These are phyloP conservation scores for Amphipoea lucens DNA, from an alignment of 2,888 invertebrate genomes.

Conservation along the genomic window DNA sequence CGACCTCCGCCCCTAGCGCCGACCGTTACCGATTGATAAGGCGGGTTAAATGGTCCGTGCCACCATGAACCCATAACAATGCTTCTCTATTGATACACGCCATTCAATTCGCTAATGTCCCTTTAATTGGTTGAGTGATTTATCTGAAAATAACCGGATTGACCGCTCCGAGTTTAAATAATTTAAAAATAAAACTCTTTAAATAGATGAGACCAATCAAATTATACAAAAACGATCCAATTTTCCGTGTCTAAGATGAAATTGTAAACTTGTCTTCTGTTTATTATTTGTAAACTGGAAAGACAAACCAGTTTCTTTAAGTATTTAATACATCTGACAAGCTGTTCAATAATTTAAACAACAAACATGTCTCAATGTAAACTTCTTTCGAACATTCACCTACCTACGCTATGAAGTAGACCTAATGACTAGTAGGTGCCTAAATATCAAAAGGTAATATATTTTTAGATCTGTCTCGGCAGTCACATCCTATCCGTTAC, in stretches of 20 bases:
- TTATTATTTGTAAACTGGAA: constrained; percentile 29
- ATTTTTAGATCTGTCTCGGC: constrained; percentile 50
- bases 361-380: constrained; percentile 30
- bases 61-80: constrained; percentile 81
- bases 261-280: constrained; percentile 24
- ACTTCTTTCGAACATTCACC: constrained; percentile 6
- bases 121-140: constrained; percentile 88
- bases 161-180: constrained; percentile 63
- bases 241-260: constrained; percentile 13
- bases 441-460: constrained; percentile 55
- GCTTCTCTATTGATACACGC: constrained; percentile 80
- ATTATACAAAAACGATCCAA: constrained; percentile 29
- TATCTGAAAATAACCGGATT: constrained; percentile 74
- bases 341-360: constrained; percentile 8
- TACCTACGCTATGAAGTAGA: neutral
- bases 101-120: constrained; percentile 88
- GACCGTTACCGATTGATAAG: constrained; percentile 83
- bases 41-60: constrained; percentile 85
- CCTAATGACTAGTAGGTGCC: constrained; percentile 7
- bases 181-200: constrained; percentile 44
- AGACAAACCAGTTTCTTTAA: constrained; percentile 21
- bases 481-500: constrained; percentile 54
- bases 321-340: constrained; percentile 14
- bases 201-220: constrained; percentile 19
- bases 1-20: constrained; percentile 81